Conservation (phyloP, 2,888 invertebrate species). For the Dromius quadrimaculatus region DNA sequence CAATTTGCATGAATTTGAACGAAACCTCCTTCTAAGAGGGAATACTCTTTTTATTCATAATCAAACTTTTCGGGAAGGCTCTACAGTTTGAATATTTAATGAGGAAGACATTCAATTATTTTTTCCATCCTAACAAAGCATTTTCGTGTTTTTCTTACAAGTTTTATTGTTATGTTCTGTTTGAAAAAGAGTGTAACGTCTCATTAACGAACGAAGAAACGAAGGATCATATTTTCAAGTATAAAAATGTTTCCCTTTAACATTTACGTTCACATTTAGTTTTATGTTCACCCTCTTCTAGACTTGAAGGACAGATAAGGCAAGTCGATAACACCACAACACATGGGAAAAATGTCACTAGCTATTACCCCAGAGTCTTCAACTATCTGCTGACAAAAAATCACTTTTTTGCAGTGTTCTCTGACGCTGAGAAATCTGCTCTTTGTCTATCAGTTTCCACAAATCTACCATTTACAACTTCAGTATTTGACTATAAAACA, state of each 20-base stretch:
- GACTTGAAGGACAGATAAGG: constrained; percentile 2
- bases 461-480: not conserved
- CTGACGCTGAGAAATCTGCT: no score
- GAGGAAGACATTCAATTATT: not conserved
- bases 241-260: constrained; percentile 26
- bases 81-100: constrained; percentile 41
- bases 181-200: constrained; percentile 20
- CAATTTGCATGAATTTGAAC: constrained; percentile 45
- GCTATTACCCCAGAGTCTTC: no score
- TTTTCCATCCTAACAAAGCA: not conserved
- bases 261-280: constrained; percentile 31
- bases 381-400: no score
- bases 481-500: not conserved
- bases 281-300: constrained; percentile 23
- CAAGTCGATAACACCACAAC: constrained; percentile 10
- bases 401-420: no score
- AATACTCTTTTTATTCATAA: constrained; percentile 40
- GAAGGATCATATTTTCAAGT: constrained; percentile 13
- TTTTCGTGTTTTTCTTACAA: not conserved
- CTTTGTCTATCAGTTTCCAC: not conserved
- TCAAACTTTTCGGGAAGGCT: constrained; percentile 28
- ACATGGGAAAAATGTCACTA: constrained; percentile 16
- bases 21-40: constrained; percentile 31
- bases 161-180: no score
- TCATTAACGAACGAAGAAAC: constrained; percentile 32